phyloP scores from a whole-genome alignment of 1,140 invertebrate genomes.

The Tetraneura akinire region DNA sequence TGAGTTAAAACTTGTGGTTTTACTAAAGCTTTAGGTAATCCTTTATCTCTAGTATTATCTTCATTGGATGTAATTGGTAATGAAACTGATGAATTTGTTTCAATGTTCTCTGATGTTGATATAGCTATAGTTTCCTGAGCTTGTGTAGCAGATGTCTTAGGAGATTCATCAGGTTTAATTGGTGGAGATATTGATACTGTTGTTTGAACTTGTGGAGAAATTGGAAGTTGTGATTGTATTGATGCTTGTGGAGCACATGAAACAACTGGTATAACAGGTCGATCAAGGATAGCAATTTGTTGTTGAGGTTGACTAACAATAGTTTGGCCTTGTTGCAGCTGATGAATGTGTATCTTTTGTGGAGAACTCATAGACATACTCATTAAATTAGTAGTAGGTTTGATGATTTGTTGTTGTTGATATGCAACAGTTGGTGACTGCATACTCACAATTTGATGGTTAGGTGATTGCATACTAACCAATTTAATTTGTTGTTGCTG shows the following conservation, averaged over 20 bases:
- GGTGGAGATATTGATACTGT: slow-evolving; percentile 6
- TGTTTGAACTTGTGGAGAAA: slow-evolving; percentile 28
- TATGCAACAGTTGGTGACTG: slow-evolving; percentile 38
- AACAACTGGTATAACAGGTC: slow-evolving; percentile 64
- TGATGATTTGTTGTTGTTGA: slow-evolving; percentile 46
- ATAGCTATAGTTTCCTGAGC: neutral
- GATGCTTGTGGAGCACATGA: slow-evolving; percentile 59
- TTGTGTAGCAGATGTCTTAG: neutral
- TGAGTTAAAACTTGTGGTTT: slow-evolving; percentile 95
- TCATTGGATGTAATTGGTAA: slow-evolving; percentile 36
- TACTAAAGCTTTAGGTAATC: slow-evolving; percentile 84
- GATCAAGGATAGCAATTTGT: slow-evolving; percentile 57
- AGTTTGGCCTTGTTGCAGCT: slow-evolving; percentile 47
- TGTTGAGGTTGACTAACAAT: slow-evolving; percentile 44
- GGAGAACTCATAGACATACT: slow-evolving; percentile 47
- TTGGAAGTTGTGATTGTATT: slow-evolving; percentile 6
- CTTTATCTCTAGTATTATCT: slow-evolving; percentile 52
- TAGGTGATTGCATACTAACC: slow-evolving; percentile 46
- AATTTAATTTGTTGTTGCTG: slow-evolving; percentile 60
- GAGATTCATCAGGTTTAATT: slow-evolving; percentile 30
- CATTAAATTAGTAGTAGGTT: slow-evolving; percentile 14
- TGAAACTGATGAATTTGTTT: slow-evolving; percentile 44
- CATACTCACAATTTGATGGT: slow-evolving; percentile 50
- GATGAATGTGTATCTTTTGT: slow-evolving; percentile 47
- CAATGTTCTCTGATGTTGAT: neutral